Base-by-base conservation (phyloP, 1,140 invertebrate species). In the Acyrthosiphon pisum region DNA sequence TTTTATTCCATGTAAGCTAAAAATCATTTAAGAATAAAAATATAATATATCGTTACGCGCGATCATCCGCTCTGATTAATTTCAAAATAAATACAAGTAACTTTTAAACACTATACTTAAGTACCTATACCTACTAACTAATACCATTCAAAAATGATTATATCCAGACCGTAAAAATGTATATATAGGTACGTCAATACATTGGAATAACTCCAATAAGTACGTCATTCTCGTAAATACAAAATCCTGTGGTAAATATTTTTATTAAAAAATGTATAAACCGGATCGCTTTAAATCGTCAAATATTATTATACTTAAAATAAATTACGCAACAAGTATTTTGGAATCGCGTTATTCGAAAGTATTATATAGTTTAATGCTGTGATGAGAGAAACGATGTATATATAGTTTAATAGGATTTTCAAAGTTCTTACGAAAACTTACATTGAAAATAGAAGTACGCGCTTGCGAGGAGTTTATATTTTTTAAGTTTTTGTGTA, bases 241-340 rank as follows among this genome's bases (percentile, higher is more conserved):
- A n/a, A 68, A n/a, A n/a, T 68, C 30, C 0, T n/a, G 60, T n/a
- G 11, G 3, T 68, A 68, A 68, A n/a, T n/a, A 68, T 56, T 22
- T 53, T 22, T 22, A 56, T 6, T 26, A 68, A 68, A 68, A 68
- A 18, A n/a, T 68, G 30, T 68, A n/a, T 68, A 68, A 60, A n/a
- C 30, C 6, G 14, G 30, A 68, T 46, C 9, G 83, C 41, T 84
- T 84, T 37, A 26, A 41, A 84, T 84, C 23, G 41, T 26, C 9
- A 9, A 68, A n/a, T n/a, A 68, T n/a, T 18, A 68, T 68, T 68
- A 68, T 68, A 7, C n/a, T 68, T n/a, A n/a, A 68, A 68, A 68
- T 68, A 68, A 68, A 68, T 68, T 68, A 68, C 30, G 60, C 60
- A 68, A 68, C 60, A 68, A 68, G 60, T 68, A 68, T 68, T 68